Evolutionary conservation across 2,113 vertebrate species (phyloP), one percentile per base, ranked within the genome.

Genomic region (Uropsilus gracilis): DNA sequence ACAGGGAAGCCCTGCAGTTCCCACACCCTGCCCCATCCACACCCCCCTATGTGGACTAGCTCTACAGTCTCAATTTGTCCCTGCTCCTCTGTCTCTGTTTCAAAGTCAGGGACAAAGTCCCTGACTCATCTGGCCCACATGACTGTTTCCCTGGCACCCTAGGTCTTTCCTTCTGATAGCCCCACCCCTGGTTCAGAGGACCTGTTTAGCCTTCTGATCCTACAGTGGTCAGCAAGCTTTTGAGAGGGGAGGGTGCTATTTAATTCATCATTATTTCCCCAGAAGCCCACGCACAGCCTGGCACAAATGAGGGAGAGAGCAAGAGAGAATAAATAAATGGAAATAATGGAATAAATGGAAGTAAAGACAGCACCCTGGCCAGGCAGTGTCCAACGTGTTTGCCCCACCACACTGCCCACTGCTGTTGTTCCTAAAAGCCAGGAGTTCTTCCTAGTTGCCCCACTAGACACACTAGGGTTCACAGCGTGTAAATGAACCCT

Each of bases 361-460:
- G 24, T 26, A 73, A 68, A 9, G n/a, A 8, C 8, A 55, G 32
- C 2, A 2, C 0, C 0, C 44, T 0, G 14, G 24, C 6, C 46
- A 44, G 39, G 77, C 20, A 28, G 12, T 6, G 44, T 20, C 44
- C 11, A 2, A 2, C 42, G 5, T 55, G 42, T 37, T 32, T 59
- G 2, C 6, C n/a, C 8, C 39, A 24, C 6, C 2, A 24, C 22
- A 28, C 8, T 30, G n/a, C 2, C 6, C 37, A 22, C 24, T 17
- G 5, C 39, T 46, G 5, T 24, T 24, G 55, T 24, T 20, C 24
- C 55, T 24, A 22, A 61, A 39, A 30, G 34, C 3, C 3, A 20
- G 4, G n/a, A 9, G 28, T 16, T 59, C 14, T 55, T 12, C 50
- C 59, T 28, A 24, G 1, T 12, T 9, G 28, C 48, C 16, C 30